phyloP scores from a whole-genome alignment of 1,140 invertebrate species.

The Euura saliciscinereae region DNA sequence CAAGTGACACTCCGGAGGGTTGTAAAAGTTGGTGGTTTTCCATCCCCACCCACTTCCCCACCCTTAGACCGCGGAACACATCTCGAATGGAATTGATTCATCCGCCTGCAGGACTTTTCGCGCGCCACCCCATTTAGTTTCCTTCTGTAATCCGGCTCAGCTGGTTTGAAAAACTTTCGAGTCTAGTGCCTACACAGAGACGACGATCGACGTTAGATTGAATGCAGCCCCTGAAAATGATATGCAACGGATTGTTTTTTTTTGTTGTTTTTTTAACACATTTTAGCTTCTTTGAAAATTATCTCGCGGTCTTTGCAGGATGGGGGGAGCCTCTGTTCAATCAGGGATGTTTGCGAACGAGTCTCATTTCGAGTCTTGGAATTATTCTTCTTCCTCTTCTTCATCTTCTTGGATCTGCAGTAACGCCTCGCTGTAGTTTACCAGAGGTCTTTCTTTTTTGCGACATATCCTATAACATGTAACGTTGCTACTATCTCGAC shows the following conservation, averaged over 20 bases:
- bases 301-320: background rate
- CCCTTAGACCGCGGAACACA: background rate
- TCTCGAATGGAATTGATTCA: conserved; percentile 33
- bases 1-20: background rate
- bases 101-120: conserved; percentile 27
- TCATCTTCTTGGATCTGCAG: background rate
- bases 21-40: background rate
- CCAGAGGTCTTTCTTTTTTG: background rate
- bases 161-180: no score
- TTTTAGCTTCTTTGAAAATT: no score
- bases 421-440: background rate
- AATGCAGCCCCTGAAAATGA: no score
- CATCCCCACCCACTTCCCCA: background rate
- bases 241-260: no score
- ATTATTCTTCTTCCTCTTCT: background rate
- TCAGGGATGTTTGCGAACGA: background rate
- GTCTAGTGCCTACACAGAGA: no score
- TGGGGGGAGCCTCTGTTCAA: background rate
- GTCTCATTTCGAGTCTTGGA: background rate
- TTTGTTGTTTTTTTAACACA: no score
- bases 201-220: no score
- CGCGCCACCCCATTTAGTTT: no score
- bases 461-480: background rate
- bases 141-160: no score
- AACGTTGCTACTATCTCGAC: no score